Evolutionary conservation across 1,140 invertebrate genomes (phyloP), one percentile per base, ranked within the genome.

Genomic region (Meloidogyne hapla): DNA sequence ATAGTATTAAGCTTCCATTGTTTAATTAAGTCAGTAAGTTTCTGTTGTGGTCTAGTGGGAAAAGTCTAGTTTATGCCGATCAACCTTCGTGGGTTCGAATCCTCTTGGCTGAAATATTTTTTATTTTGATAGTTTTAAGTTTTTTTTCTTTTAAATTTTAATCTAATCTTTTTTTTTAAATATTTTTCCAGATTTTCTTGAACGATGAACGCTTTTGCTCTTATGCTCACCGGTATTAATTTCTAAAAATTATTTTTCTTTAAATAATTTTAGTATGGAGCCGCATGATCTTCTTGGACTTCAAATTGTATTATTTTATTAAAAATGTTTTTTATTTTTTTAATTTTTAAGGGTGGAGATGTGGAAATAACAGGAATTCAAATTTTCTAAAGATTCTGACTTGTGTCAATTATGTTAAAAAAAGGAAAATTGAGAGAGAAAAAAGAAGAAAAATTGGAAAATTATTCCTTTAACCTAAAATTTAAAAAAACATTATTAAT

Each of bases 301-400:
- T 45, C 83, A 84, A 67, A 84, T 84, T 66, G 83, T 56, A 56
- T 56, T 56, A n/a, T 56, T 48, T 42, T 18, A 5, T 56, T 56
- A 45, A 45, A 45, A 45, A 45, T 45, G 18, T 56, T 56, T 48
- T 18, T 48, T 18, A 56, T 33, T 33, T 33, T 6, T 33, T 33
- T 33, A 15, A 15, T n/a, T 6, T 56, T 56, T 56, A n/a, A 56
- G 48, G 48, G 79, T 76, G 83, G 83, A 63, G 83, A 84, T 73
- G 81, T 84, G 40, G 83, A 84, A 74, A 83, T 84, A 75, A 82
- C 78, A 45, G 83, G 83, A 68, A 83, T 84, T 69, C 83, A 84
- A 79, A 76, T 84, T 61, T 76, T 84, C 40, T 83, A 81, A 84
- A 74, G 10, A 33, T 5, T 73, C 6, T 23, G 73, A 13, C 38